A percentile compares a stretch with the other conserved stretches of the same genome.
These are phyloP conservation scores for Nesometra sesokonis DNA, from an alignment of 35 echinoderm and acorn worm genomes.

Conservation along the genomic window DNA sequence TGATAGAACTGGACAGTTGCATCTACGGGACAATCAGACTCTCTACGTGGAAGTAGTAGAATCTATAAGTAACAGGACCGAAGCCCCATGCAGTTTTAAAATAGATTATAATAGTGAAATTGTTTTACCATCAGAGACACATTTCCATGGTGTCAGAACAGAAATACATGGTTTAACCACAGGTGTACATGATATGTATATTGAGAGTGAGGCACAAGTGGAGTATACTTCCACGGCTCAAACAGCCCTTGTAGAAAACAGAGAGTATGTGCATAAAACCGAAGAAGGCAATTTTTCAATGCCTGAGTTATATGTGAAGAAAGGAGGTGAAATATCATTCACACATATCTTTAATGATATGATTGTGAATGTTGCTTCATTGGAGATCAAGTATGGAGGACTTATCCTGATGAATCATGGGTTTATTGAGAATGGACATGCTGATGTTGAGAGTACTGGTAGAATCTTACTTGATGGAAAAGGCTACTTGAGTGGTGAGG, in stretches of 20 bases:
- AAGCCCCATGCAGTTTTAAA: constrained; percentile 78
- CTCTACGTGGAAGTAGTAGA: constrained; percentile 76
- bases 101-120: constrained; percentile 80
- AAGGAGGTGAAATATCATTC: constrained; percentile 57
- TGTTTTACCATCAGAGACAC: constrained; percentile 65
- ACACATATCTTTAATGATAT: constrained; percentile 29
- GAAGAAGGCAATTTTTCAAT: constrained; percentile 77
- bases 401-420: constrained; percentile 59
- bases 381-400: constrained; percentile 79
- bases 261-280: constrained; percentile 64
- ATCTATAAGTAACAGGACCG: constrained; percentile 59
- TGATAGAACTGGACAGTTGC: constrained; percentile 76
- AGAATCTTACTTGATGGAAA: constrained; percentile 44
- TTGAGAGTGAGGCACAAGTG: constrained; percentile 53
- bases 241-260: constrained; percentile 63
- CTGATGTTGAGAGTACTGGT: constrained; percentile 86
- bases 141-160: constrained; percentile 77
- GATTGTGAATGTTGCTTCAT: constrained; percentile 42
- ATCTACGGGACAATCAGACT: constrained; percentile 59
- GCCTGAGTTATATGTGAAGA: constrained; percentile 54
- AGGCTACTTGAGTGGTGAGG: constrained; percentile 30
- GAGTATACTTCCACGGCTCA: constrained; percentile 68
- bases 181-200: constrained; percentile 65
- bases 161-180: constrained; percentile 60
- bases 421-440: constrained; percentile 62